phyloP scores from a whole-genome alignment of 2,113 vertebrate species.

The Eretmochelys imbricata region DNA sequence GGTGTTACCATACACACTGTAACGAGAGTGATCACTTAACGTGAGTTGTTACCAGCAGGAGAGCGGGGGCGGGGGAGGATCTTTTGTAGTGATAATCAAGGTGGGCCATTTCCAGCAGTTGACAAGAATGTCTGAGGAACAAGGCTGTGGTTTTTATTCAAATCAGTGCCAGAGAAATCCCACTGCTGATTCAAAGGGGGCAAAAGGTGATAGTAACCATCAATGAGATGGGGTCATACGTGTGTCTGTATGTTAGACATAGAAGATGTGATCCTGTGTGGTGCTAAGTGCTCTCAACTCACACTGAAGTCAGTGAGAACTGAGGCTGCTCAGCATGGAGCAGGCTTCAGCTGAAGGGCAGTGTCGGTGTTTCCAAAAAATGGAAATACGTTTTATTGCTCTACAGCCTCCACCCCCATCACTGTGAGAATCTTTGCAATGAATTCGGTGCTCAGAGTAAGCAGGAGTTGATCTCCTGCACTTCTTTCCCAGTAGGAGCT shows the following conservation, averaged over 20 bases:
- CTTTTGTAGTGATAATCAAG: no score
- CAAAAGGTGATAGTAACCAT: not conserved
- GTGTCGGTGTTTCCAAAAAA: not conserved
- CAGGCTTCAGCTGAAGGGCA: not conserved
- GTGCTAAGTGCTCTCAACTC: not conserved
- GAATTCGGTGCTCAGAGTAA: not conserved
- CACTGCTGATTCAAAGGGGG: not conserved
- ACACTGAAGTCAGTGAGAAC: not conserved
- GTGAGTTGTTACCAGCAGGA: no score
- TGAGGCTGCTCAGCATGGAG: not conserved
- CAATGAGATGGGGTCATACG: accelerated
- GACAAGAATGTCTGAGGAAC: no score
- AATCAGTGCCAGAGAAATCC: not conserved
- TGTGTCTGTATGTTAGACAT: accelerated
- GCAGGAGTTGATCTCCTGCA: not conserved
- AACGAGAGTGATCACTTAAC: no score
- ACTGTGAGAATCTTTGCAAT: not conserved
- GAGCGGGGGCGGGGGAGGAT: no score
- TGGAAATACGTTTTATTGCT: not conserved
- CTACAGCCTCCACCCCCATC: not conserved
- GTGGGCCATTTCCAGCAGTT: no score
- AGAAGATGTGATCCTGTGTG: not conserved
- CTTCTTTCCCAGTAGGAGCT: not conserved
- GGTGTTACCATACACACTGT: no score
- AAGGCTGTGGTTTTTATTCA: constrained; percentile 1